phyloP scores from a whole-genome alignment of 2,888 invertebrate species.

The Brachylomia viminalis region DNA sequence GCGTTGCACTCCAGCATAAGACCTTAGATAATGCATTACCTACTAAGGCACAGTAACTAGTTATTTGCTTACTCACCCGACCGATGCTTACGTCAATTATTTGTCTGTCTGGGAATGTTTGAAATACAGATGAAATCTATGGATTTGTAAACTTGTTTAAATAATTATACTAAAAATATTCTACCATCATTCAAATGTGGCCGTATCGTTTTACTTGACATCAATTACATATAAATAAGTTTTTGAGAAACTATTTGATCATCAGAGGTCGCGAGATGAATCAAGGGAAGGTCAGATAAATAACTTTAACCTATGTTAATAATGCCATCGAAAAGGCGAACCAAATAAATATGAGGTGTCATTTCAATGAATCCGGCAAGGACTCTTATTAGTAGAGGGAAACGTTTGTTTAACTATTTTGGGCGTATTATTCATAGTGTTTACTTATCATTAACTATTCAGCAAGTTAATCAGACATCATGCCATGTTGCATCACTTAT shows the following conservation, averaged over 20 bases:
- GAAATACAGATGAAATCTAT: constrained; percentile 22
- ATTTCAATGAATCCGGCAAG: constrained; percentile 15
- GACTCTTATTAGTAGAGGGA: constrained; percentile 1
- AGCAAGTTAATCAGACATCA: constrained; percentile 61
- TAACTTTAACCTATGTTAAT: constrained; percentile 53
- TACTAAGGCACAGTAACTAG: constrained; percentile 76
- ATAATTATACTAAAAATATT: constrained; percentile 6
- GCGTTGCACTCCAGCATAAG: constrained; percentile 82
- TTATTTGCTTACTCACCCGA: constrained; percentile 81
- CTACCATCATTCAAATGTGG: constrained; percentile 15
- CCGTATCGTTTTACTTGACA: constrained; percentile 32
- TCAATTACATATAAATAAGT: constrained; percentile 35
- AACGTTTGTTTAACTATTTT: neutral
- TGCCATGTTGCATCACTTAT: constrained; percentile 55
- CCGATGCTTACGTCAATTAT: constrained; percentile 72
- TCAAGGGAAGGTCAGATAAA: constrained; percentile 64
- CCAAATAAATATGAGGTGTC: constrained; percentile 14
- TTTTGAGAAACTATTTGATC: constrained; percentile 45
- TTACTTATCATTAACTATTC: constrained; percentile 49
- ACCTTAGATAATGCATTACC: constrained; percentile 85
- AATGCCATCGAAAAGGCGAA: constrained; percentile 41
- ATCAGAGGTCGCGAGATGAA: constrained; percentile 54
- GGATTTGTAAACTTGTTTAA: constrained; percentile 2
- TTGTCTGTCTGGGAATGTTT: constrained; percentile 72
- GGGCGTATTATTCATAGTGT: constrained; percentile 21